A percentile compares a stretch with the other conserved stretches of the same genome.
Conservation (phyloP, 1,140 invertebrate genomes). For the Ruditapes philippinarum region DNA sequence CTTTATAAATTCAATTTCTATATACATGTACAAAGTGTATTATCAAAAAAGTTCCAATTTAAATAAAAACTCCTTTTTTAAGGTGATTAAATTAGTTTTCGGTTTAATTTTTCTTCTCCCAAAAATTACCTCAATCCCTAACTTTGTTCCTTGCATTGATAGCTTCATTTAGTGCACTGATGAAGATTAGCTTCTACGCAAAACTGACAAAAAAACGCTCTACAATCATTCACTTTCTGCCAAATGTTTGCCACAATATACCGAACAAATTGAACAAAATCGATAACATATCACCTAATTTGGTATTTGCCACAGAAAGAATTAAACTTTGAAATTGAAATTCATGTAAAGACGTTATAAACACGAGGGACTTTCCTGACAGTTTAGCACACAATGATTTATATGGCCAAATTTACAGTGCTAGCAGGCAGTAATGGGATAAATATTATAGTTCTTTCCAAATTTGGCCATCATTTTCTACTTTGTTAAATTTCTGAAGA, state of each 20-base stretch:
- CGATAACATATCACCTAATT: constrained; percentile 5
- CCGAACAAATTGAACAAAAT: constrained; percentile 26
- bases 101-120: too few species aligned
- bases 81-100: too few species aligned
- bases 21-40: too few species aligned
- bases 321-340: constrained; percentile 33
- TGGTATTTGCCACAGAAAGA: constrained; percentile 25
- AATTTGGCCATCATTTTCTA: too few species aligned
- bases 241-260: constrained; percentile 3
- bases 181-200: not conserved
- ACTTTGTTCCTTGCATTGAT: too few species aligned
- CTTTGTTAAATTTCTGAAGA: too few species aligned
- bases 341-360: constrained; percentile 26
- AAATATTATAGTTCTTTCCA: too few species aligned
- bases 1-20: too few species aligned
- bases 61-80: too few species aligned
- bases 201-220: not conserved
- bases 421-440: not conserved
- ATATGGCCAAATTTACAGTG: not conserved
- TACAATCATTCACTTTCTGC: not conserved
- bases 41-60: too few species aligned
- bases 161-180: not conserved
- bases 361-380: not conserved
- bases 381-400: constrained; percentile 26
- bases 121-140: too few species aligned